Conservation (phyloP, 2,113 vertebrate species). For the Pampusana beccarii region DNA sequence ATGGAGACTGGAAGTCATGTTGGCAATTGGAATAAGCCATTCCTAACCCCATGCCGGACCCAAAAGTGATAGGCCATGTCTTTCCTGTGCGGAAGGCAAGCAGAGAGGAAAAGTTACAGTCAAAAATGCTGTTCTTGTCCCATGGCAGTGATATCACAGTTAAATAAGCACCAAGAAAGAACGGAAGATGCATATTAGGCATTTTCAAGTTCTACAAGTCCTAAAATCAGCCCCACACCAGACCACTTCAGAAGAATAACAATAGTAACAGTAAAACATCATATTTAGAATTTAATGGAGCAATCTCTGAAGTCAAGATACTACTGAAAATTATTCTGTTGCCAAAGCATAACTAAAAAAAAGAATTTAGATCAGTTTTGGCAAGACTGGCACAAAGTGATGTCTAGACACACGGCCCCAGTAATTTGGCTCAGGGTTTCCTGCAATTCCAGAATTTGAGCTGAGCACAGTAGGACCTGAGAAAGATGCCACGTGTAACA, state of each 20-base stretch:
- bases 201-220: not conserved
- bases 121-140: not conserved
- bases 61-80: conserved; percentile 87
- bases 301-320: not conserved
- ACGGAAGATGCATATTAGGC: not conserved
- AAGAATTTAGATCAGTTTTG: not conserved
- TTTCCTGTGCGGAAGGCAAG: conserved; percentile 75
- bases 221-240: not conserved
- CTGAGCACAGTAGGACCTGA: not conserved
- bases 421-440: not conserved
- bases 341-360: not conserved
- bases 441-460: not conserved
- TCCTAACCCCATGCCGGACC: conserved; percentile 87
- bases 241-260: not conserved
- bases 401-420: not conserved
- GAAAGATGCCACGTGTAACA: not conserved
- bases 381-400: not conserved
- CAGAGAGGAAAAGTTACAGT: not conserved
- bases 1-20: conserved; percentile 87
- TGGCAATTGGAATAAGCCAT: conserved; percentile 94
- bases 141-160: not conserved
- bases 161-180: not conserved
- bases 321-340: not conserved
- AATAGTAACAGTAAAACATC: not conserved
- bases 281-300: not conserved